Conservation (phyloP, 2,797 vertebrate species). For the Girardinus metallicus region DNA sequence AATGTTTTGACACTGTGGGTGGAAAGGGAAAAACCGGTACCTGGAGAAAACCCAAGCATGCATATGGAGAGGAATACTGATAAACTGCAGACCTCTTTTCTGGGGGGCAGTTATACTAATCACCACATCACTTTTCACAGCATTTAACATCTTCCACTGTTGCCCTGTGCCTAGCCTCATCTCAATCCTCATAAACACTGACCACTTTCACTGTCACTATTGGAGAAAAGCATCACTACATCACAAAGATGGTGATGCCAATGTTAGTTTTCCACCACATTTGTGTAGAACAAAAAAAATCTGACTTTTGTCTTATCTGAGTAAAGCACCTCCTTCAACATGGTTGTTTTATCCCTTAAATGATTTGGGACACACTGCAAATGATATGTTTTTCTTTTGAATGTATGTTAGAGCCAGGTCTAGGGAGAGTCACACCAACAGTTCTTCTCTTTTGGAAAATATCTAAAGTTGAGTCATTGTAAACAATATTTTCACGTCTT, state of each 20-base stretch:
- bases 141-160: background rate
- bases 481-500: background rate
- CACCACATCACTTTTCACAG: background rate
- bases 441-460: background rate
- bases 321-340: background rate
- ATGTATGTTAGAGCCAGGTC: background rate
- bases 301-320: background rate
- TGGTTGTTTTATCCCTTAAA: background rate
- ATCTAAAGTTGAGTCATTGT: background rate
- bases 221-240: background rate
- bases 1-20: background rate
- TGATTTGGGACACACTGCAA: background rate
- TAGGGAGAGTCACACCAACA: background rate
- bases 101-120: background rate
- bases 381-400: background rate
- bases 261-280: background rate
- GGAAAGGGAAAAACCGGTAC: background rate
- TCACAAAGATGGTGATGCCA: background rate
- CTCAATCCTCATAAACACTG: background rate
- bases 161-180: background rate
- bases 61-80: background rate
- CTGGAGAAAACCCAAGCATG: background rate
- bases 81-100: background rate
- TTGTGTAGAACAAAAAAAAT: background rate
- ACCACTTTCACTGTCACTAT: background rate